Conservation (phyloP, 1,140 invertebrate genomes). For the Chironomus tepperi region DNA sequence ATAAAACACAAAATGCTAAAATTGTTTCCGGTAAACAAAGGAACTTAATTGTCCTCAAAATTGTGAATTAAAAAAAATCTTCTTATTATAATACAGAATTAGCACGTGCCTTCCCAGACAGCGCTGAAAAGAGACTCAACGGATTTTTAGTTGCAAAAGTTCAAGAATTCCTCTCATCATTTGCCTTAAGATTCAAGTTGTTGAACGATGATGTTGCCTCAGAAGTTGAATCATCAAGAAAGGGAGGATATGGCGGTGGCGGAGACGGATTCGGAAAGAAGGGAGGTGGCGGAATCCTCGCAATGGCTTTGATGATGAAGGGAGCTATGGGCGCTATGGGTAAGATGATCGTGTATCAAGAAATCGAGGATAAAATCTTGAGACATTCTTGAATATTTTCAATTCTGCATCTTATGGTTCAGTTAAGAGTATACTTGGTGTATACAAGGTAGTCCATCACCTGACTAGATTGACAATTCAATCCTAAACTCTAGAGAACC, state of each 20-base stretch:
- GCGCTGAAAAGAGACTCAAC: constrained; percentile 65
- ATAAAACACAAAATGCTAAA: constrained; percentile 50
- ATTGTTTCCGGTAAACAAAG: constrained; percentile 44
- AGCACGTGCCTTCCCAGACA: constrained; percentile 62
- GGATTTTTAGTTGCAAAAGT: constrained; percentile 63
- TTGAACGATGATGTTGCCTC: constrained; percentile 52
- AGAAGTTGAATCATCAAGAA: constrained; percentile 38
- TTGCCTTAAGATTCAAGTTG: constrained; percentile 61
- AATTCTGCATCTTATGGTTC: too few relatives aligned
- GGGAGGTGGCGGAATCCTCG: constrained; percentile 49
- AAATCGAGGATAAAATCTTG: too few relatives aligned
- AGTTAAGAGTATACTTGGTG: too few relatives aligned
- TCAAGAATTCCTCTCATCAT: constrained; percentile 58
- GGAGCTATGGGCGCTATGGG: constrained; percentile 36
- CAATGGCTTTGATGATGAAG: constrained; percentile 56
- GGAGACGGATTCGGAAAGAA: constrained; percentile 44
- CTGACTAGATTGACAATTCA: too few relatives aligned
- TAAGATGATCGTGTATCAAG: too few relatives aligned
- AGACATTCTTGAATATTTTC: too few relatives aligned
- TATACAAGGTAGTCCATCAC: too few relatives aligned
- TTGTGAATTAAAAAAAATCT: background rate
- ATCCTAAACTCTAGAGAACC: too few relatives aligned
- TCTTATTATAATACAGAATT: constrained; percentile 44
- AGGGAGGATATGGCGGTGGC: constrained; percentile 41
- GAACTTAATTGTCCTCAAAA: constrained; percentile 1